Conservation (phyloP, 2,797 vertebrate genomes). For the Pangasius krempfi region DNA sequence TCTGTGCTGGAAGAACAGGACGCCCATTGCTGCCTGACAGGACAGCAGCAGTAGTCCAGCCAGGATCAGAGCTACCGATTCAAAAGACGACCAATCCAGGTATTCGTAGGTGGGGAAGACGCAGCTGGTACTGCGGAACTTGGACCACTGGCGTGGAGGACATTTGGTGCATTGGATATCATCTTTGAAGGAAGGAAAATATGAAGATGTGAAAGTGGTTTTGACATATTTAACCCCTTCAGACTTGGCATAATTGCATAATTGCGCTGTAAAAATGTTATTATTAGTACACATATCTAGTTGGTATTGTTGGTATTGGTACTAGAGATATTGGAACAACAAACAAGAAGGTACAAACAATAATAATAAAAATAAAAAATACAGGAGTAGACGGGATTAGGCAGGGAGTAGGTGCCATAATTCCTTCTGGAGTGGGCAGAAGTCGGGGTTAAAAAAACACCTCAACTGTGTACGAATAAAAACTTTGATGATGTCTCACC, state of each 20-base stretch:
- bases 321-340: neutral
- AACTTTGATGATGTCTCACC: constrained; percentile 69
- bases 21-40: constrained; percentile 61
- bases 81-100: constrained; percentile 74
- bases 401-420: neutral
- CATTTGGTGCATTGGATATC: constrained; percentile 78
- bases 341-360: neutral
- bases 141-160: constrained; percentile 79
- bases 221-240: neutral
- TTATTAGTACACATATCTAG: neutral
- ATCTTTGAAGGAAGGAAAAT: constrained; percentile 57
- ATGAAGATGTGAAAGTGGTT: neutral
- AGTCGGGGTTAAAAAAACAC: neutral
- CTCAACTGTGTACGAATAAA: neutral
- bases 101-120: constrained; percentile 69
- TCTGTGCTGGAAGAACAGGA: constrained; percentile 73
- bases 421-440: too few relatives aligned
- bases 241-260: neutral
- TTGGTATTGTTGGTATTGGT: neutral
- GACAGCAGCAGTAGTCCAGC: constrained; percentile 59
- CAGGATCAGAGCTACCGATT: constrained; percentile 66
- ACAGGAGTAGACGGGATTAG: neutral
- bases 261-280: neutral
- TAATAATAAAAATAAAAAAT: neutral
- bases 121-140: constrained; percentile 66